Evolutionary conservation across 1,140 invertebrate genomes (phyloP).

Genomic region (Drosophila nasuta): DNA sequence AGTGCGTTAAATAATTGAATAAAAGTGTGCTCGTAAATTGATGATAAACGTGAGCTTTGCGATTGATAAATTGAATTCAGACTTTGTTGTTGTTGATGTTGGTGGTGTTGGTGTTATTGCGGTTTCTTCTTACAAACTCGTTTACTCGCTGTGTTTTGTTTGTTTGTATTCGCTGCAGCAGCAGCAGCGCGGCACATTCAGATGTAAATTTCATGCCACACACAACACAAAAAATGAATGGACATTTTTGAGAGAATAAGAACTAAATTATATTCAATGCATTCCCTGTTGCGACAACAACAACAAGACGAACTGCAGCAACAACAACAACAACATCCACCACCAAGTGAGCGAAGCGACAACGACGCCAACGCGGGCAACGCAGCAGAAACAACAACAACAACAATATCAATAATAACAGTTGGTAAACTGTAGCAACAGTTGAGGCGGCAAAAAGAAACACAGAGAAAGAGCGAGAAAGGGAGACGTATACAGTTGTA

Average conservation of each 20-base stretch:
- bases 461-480: not conserved
- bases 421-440: constrained; percentile 50
- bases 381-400: constrained; percentile 25
- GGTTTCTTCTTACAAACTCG: constrained; percentile 48
- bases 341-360: constrained; percentile 31
- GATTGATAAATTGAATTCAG: constrained; percentile 37
- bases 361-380: constrained; percentile 39
- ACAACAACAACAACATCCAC: constrained; percentile 20
- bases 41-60: constrained; percentile 16
- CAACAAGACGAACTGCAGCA: constrained; percentile 25
- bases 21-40: constrained; percentile 21
- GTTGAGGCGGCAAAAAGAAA: constrained; percentile 54
- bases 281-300: constrained; percentile 31
- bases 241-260: constrained; percentile 18
- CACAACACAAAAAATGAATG: constrained; percentile 18
- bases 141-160: constrained; percentile 52
- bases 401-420: constrained; percentile 31
- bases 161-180: constrained; percentile 44
- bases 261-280: constrained; percentile 50
- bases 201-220: constrained; percentile 38
- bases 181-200: constrained; percentile 49
- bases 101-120: constrained; percentile 41
- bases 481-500: constrained; percentile 9
- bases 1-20: constrained; percentile 34
- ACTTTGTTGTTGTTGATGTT: constrained; percentile 24